Evolutionary conservation across 2,797 vertebrate genomes (phyloP).

Genomic region (Clangula hyemalis): DNA sequence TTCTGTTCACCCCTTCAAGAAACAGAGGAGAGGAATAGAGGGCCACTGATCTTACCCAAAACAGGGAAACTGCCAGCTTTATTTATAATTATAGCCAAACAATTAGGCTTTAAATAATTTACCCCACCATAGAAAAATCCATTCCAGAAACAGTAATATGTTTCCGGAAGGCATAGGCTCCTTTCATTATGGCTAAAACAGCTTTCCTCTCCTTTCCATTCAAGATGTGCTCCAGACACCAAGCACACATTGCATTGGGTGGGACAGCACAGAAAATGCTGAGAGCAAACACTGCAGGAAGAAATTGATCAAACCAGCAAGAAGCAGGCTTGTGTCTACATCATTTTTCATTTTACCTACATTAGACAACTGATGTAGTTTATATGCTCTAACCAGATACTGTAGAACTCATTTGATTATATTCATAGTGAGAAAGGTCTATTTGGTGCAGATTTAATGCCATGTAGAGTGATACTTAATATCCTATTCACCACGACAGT

Average conservation of each 20-base stretch:
- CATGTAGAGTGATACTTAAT: background rate
- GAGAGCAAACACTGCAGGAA: background rate
- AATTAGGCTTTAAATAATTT: conserved; percentile 33
- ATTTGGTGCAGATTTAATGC: background rate
- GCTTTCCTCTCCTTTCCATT: background rate
- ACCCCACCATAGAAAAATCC: background rate
- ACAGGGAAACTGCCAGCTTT: background rate
- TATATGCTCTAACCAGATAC: background rate
- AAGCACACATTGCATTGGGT: background rate
- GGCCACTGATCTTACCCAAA: background rate
- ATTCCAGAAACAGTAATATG: background rate
- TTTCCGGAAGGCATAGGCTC: background rate
- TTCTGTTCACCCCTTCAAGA: background rate
- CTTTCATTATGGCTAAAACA: accelerated
- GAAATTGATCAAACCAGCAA: background rate
- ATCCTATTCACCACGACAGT: background rate
- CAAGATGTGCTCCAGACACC: background rate
- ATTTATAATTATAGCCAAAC: background rate
- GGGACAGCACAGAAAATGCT: background rate
- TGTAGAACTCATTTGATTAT: background rate
- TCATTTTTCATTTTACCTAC: background rate
- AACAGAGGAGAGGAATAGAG: background rate
- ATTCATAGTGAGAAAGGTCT: conserved; percentile 12
- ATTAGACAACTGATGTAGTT: background rate
- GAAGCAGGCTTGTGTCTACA: background rate